phyloP scores from a whole-genome alignment of 2,797 vertebrate species.

The Jordanella pulchra region DNA sequence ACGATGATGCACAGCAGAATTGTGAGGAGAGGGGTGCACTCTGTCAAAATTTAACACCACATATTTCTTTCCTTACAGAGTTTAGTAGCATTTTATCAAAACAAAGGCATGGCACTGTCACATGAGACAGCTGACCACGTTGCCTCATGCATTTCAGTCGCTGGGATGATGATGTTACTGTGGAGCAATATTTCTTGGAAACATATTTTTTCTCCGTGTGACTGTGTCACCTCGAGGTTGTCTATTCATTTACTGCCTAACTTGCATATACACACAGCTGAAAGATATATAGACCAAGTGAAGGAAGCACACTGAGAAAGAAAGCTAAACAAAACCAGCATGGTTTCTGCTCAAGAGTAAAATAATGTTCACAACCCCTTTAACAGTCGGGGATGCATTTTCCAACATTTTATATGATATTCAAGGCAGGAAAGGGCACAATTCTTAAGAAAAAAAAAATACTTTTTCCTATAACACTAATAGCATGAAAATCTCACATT shows the following conservation, averaged over 20 bases:
- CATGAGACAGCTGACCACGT: neutral
- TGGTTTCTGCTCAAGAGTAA: conserved; percentile 25
- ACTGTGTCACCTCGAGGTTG: conserved; percentile 16
- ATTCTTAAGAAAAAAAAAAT: conserved; percentile 6
- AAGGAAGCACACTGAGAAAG: conserved; percentile 27
- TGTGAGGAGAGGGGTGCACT: neutral
- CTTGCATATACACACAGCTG: conserved; percentile 20
- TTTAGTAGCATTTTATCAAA: neutral
- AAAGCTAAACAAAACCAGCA: conserved; percentile 53
- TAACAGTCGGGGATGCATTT: conserved; percentile 8
- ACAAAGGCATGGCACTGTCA: neutral
- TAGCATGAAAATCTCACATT: neutral
- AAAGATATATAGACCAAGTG: conserved; percentile 21
- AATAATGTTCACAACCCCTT: conserved; percentile 27
- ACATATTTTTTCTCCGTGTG: conserved; percentile 2
- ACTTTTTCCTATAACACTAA: conserved; percentile 4
- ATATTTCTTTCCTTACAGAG: neutral
- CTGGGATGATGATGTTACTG: neutral
- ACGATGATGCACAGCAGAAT: neutral
- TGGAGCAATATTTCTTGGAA: neutral
- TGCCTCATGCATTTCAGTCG: conserved; percentile 1
- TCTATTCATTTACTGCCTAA: conserved; percentile 29
- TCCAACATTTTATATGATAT: conserved; percentile 11
- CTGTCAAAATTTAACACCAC: neutral
- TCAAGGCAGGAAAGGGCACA: conserved; percentile 26